Base-by-base conservation (phyloP, 2,888 invertebrate species). In the Buathra laborator region DNA sequence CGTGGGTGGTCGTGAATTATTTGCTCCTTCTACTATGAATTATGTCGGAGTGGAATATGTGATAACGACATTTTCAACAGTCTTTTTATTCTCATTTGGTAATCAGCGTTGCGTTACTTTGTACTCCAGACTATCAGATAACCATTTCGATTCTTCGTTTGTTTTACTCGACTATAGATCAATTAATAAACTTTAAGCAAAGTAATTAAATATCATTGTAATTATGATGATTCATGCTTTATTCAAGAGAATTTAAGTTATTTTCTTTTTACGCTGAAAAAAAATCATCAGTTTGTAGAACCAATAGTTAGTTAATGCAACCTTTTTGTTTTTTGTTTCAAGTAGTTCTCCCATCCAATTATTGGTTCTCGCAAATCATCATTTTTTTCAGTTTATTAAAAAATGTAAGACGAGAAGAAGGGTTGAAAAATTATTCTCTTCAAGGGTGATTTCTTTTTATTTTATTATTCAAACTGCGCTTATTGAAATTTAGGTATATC, bases 1-100 rank as follows among this genome's bases (percentile, higher is more conserved):
- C 83, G 85, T 85, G 83, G 85, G 83, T 83, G 85, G 85, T 68
- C 85, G 80, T 48, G 44, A 75, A 76, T 83, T 51, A 67, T 72
- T 64, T 62, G 19, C 62, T 64, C 67, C 66, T 76, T 66, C 71
- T 74, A 67, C 44, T 37, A 64, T 75, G 70, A 79, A 82, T 83
- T 72, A 79, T 80, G 66, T 14, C 59, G 14, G 59, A 53, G 44
- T 67, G 48, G 46, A 72, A 72, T 48, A 51, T 32, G 79, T 59
- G 68, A 46, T 67, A 82, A 85, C 68, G 48, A 83, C 59, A 48
- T 77, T 76, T 80, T 67, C 48, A 37, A n/a, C 29, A 43, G 76
- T 76, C n/a, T 67, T 67, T 46, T 67, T 68, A 24, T 29, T 72
- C 48, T 46, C 44, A 48, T 81, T 76, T 70, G 66, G 74, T 14